These are phyloP conservation scores for Druon quercuslanigerum DNA, from an alignment of 1,140 invertebrate genomes.

Conservation along the genomic window DNA sequence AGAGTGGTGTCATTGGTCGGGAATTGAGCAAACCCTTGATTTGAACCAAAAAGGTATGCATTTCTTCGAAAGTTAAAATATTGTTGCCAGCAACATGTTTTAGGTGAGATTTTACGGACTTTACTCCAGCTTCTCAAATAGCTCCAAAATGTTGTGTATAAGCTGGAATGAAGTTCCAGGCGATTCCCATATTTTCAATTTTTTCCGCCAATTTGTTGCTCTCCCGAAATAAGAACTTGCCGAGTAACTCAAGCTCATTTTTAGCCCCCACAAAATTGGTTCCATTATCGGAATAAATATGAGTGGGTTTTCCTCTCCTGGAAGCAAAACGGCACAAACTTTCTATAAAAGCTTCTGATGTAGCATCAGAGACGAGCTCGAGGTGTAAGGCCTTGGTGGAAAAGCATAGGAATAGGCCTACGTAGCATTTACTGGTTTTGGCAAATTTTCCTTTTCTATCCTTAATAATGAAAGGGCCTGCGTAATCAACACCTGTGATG, in stretches of 20 bases:
- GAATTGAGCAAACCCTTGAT: constrained; percentile 57
- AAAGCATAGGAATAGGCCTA: background rate
- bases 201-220: background rate
- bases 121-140: constrained; percentile 58
- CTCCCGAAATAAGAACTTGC: constrained; percentile 25
- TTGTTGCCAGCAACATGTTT: constrained; percentile 37
- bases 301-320: constrained; percentile 43
- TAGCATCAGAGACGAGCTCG: constrained; percentile 57
- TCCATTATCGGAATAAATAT: constrained; percentile 62
- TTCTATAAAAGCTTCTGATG: constrained; percentile 53
- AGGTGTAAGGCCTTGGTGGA: constrained; percentile 56
- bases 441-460: too few relatives aligned
- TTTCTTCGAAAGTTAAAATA: constrained; percentile 46
- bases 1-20: constrained; percentile 51
- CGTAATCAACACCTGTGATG: too few relatives aligned
- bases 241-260: constrained; percentile 48
- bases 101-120: constrained; percentile 50
- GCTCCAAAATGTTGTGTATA: constrained; percentile 61
- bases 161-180: constrained; percentile 63
- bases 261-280: constrained; percentile 63
- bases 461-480: too few relatives aligned
- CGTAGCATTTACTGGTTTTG: too few relatives aligned
- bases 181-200: constrained; percentile 5
- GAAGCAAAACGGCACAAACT: constrained; percentile 54
- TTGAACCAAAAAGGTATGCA: constrained; percentile 39